Evolutionary conservation across 2,797 vertebrate genomes (phyloP).

Genomic region (Acomys russatus): DNA sequence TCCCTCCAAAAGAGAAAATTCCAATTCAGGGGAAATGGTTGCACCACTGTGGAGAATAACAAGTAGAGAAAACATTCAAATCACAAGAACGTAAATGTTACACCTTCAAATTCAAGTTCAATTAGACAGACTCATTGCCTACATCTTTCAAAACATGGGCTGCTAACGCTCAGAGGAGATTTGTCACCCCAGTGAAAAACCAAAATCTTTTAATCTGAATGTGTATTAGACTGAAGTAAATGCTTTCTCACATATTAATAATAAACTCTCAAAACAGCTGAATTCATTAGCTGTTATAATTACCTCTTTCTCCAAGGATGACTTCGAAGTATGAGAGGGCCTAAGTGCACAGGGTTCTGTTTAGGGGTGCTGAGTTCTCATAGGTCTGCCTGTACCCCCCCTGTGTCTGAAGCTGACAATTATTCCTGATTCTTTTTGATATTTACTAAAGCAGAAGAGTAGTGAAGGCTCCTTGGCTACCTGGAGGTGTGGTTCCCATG

Average conservation of each 20-base stretch:
- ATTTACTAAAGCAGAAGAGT: not conserved
- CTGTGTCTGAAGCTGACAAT: not conserved
- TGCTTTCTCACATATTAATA: slow-evolving; percentile 17
- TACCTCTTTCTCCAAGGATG: not conserved
- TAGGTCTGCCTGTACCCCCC: not conserved
- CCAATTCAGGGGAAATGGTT: not conserved
- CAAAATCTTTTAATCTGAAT: not conserved
- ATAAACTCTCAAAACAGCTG: slow-evolving; percentile 36
- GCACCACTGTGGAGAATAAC: not conserved
- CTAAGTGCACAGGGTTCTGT: not conserved
- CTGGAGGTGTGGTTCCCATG: slow-evolving; percentile 39
- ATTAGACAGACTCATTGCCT: not conserved
- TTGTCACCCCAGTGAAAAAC: not conserved
- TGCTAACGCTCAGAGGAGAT: not conserved
- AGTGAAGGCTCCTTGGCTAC: not conserved
- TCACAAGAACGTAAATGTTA: not conserved
- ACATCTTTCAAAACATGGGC: not conserved
- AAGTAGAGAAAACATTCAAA: not conserved
- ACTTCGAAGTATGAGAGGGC: not conserved
- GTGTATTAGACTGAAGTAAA: slow-evolving; percentile 6
- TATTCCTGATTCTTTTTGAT: not conserved
- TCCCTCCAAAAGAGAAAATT: not conserved
- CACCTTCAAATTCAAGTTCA: slow-evolving; percentile 37
- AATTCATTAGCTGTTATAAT: slow-evolving; percentile 22
- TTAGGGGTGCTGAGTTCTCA: not conserved